phyloP scores from a whole-genome alignment of 2,113 vertebrate species.

The Rutilus rutilus region DNA sequence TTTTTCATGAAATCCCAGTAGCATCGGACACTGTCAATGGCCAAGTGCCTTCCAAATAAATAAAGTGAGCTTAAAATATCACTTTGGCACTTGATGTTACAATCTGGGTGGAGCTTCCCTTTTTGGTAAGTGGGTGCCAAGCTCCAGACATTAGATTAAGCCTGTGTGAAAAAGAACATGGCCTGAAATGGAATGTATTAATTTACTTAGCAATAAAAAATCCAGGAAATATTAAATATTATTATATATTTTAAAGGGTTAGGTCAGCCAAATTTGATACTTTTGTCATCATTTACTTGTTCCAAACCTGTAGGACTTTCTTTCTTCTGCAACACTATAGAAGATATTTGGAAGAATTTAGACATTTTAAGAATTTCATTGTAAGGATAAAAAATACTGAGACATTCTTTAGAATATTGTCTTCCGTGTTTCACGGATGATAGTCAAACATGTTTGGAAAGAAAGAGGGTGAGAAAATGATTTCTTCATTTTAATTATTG shows the following conservation, averaged over 20 bases:
- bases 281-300: not conserved
- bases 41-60: constrained; percentile 6
- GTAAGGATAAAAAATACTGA: not conserved
- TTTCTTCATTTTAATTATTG: not conserved
- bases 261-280: not conserved
- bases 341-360: not conserved
- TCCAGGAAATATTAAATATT: not conserved
- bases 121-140: not conserved
- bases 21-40: not conserved
- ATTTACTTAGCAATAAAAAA: too few species aligned
- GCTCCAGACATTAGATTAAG: not conserved
- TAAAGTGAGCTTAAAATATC: constrained; percentile 9
- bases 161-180: not conserved
- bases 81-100: not conserved
- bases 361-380: not conserved
- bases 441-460: not conserved
- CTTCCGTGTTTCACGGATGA: too few species aligned
- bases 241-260: not conserved
- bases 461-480: not conserved
- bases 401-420: not conserved
- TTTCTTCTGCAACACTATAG: not conserved
- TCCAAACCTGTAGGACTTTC: not conserved
- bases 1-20: constrained; percentile 3
- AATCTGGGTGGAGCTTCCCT: not conserved
- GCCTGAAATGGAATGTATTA: not conserved